A percentile compares a stretch with the other conserved stretches of the same genome.
Conservation (phyloP, 2,113 vertebrate species). For the Accipiter virgatus region DNA sequence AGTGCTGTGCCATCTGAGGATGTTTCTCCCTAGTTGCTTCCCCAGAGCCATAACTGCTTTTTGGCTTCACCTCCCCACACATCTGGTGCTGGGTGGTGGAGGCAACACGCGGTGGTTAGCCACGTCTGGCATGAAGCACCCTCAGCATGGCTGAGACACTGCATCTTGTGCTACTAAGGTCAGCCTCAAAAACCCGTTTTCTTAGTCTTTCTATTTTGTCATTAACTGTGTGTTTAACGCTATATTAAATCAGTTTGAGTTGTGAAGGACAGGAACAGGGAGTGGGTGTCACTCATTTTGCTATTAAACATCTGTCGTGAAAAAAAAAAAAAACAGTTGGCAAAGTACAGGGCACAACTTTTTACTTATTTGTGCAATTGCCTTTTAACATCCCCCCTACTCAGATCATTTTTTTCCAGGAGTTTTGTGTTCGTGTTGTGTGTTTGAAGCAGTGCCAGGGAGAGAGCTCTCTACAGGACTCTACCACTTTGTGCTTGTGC, state of each 20-base stretch:
- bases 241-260: background rate
- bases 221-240: background rate
- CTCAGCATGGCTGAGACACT: background rate
- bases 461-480: background rate
- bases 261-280: background rate
- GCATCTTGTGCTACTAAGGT: background rate
- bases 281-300: background rate
- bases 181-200: background rate
- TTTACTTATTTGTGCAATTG: background rate
- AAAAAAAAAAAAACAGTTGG: background rate
- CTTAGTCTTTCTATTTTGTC: background rate
- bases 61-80: fast-evolving
- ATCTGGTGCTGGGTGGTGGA: background rate
- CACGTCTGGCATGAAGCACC: background rate
- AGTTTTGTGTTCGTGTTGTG: background rate
- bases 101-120: fast-evolving
- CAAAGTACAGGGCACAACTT: background rate
- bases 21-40: background rate
- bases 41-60: background rate
- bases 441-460: background rate
- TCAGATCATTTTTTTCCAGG: background rate
- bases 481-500: background rate
- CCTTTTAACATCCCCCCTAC: background rate
- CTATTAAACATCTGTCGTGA: background rate
- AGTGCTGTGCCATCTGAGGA: background rate